Percentiles rank a stretch among this genome's conserved stretches.
phyloP scores from a whole-genome alignment of 2,888 invertebrate genomes.

The Lycaena phlaeas region DNA sequence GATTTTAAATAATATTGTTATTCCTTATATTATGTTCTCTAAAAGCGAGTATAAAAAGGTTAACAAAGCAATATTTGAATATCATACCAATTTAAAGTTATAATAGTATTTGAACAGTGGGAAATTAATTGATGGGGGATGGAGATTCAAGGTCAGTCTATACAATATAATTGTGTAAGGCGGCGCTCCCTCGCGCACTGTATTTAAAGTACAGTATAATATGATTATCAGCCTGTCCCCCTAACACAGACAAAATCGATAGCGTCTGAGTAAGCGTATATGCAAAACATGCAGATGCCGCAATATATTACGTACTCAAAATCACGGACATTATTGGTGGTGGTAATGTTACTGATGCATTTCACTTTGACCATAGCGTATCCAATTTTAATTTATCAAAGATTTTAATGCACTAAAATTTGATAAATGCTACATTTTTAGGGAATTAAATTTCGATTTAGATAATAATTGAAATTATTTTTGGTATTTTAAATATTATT shows the following conservation, averaged over 20 bases:
- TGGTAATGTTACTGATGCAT: no score
- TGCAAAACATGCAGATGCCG: slow-evolving; percentile 41
- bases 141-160: slow-evolving; percentile 40
- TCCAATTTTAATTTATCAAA: no score
- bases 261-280: slow-evolving; percentile 59
- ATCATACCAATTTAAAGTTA: slow-evolving; percentile 11
- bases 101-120: slow-evolving; percentile 17
- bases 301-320: slow-evolving; percentile 12
- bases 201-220: slow-evolving; percentile 67
- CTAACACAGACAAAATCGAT: slow-evolving; percentile 73
- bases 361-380: no score
- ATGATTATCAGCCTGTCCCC: slow-evolving; percentile 66
- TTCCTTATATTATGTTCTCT: no score
- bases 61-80: no score
- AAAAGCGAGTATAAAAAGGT: background rate
- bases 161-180: slow-evolving; percentile 21
- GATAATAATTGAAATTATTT: no score
- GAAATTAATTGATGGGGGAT: slow-evolving; percentile 29
- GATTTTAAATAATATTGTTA: no score
- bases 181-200: slow-evolving; percentile 41
- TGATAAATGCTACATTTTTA: no score
- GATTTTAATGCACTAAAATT: no score
- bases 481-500: no score
- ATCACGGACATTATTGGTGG: no score
- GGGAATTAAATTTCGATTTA: no score